Evolutionary conservation across 2,113 vertebrate genomes (phyloP).

Genomic region (Periophthalmus modestus): DNA sequence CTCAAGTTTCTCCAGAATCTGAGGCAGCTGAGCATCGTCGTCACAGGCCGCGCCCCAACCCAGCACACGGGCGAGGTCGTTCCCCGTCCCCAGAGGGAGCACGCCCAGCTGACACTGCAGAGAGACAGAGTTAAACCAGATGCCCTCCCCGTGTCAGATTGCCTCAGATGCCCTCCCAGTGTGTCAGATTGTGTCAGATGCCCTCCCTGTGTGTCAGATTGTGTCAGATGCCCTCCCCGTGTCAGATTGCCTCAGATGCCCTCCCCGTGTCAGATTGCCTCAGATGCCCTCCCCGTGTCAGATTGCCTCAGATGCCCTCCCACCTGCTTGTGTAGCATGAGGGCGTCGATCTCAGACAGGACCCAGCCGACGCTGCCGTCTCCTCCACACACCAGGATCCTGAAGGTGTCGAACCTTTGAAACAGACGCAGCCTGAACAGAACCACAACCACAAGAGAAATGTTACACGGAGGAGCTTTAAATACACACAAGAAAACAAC

Average conservation of each 20-base stretch:
- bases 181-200: too few species aligned
- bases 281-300: too few species aligned
- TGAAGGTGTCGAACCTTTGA: constrained; percentile 97
- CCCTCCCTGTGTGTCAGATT: too few species aligned
- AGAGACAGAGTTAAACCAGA: neutral
- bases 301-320: too few species aligned
- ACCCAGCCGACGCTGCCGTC: constrained; percentile 99
- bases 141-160: neutral
- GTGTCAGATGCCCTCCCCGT: too few species aligned
- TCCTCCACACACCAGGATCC: constrained; percentile 96
- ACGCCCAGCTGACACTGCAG: constrained; percentile 93
- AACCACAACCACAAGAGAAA: neutral
- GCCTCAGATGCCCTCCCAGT: too few species aligned
- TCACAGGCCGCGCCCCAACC: constrained; percentile 98
- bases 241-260: neutral
- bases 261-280: neutral
- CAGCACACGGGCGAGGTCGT: constrained; percentile 92
- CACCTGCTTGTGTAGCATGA: constrained; percentile 95
- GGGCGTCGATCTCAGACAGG: constrained; percentile 93
- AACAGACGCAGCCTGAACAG: constrained; percentile 87
- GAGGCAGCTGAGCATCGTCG: constrained; percentile 91
- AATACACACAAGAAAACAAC: too few species aligned
- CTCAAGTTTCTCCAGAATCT: constrained; percentile 97
- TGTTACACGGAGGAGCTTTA: too few species aligned
- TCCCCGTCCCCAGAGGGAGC: constrained; percentile 93